Conservation (phyloP, 2,888 invertebrate species). For the Crepidodera aurea region DNA sequence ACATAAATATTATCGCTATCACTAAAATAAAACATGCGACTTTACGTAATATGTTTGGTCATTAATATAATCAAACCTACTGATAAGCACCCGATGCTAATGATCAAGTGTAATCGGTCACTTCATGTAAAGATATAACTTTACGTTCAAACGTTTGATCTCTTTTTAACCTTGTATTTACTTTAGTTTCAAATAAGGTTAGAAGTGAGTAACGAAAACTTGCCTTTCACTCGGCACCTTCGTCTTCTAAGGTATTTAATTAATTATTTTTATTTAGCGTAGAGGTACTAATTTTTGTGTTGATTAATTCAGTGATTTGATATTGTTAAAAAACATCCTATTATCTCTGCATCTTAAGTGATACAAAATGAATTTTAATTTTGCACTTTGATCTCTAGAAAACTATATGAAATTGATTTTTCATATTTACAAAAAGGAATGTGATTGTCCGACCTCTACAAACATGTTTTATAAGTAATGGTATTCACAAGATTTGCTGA, state of each 20-base stretch:
- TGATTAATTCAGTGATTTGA: too few relatives aligned
- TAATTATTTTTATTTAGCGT: not conserved
- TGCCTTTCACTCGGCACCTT: not conserved
- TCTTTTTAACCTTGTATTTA: conserved; percentile 1
- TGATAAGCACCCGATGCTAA: not conserved
- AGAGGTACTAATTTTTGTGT: too few relatives aligned
- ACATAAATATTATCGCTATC: not conserved
- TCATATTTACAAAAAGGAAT: too few relatives aligned
- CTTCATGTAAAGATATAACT: not conserved
- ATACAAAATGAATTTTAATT: too few relatives aligned
- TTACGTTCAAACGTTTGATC: not conserved
- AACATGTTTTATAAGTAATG: too few relatives aligned
- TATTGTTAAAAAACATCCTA: too few relatives aligned
- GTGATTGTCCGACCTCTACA: too few relatives aligned
- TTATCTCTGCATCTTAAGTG: too few relatives aligned
- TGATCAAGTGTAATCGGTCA: conserved; percentile 10
- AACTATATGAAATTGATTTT: too few relatives aligned
- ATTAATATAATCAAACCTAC: not conserved
- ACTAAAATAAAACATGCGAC: not conserved
- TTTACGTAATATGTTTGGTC: not conserved
- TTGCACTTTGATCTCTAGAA: too few relatives aligned
- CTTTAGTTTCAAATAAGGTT: not conserved
- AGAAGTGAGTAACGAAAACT: not conserved
- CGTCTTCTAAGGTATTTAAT: conserved; percentile 2
- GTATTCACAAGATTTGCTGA: too few relatives aligned